Evolutionary conservation across 2,113 vertebrate genomes (phyloP), one percentile per base, ranked within the genome.

Genomic region (Dromiciops gliroides): DNA sequence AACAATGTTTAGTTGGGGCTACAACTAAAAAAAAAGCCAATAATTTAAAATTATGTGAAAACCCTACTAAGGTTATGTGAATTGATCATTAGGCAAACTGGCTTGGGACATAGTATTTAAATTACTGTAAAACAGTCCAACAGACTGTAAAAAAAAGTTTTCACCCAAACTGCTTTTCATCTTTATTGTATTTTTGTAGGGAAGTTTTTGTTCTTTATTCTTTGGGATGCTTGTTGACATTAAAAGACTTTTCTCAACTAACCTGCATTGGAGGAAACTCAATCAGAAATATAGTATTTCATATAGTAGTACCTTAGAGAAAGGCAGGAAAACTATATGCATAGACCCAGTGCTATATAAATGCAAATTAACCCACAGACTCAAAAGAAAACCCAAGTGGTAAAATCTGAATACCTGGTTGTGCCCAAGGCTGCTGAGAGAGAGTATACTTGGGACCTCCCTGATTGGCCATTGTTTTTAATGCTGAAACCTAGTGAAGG

Each of bases 341-440:
- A 60, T 10, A 89, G 28, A 92, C 91, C 5, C 50, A 96, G 31
- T 47, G 90, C 89, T 53, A 53, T 14, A 90, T 28, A 93, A 67
- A 96, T 52, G 26, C 31, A 91, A 75, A 94, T 89, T 49, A 95
- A 67, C 48, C 60, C 89, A 49, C 26, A 94, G 19, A 51, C 91
- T 94, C 56, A 93, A 92, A 92, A 50, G 88, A 89, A 97, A 90
- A 93, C 8, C 92, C 52, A 89, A 93, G 91, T 14, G 89, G 83
- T 94, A 91, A 96, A 94, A 51, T 37, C n/a, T 91, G 67, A 98
- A 97, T 99, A 99, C 99, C 99, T 98, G 99, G 99, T 94, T 99
- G 99, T 0, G 99, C 99, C 99, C 99, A 99, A 60, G 99, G 99
- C 91, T 99, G 99, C 97, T 99, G 99, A 2, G 99, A 99, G 52